These are phyloP conservation scores for Atherinomorus stipes DNA, from an alignment of 2,113 vertebrate species.

Conservation along the genomic window DNA sequence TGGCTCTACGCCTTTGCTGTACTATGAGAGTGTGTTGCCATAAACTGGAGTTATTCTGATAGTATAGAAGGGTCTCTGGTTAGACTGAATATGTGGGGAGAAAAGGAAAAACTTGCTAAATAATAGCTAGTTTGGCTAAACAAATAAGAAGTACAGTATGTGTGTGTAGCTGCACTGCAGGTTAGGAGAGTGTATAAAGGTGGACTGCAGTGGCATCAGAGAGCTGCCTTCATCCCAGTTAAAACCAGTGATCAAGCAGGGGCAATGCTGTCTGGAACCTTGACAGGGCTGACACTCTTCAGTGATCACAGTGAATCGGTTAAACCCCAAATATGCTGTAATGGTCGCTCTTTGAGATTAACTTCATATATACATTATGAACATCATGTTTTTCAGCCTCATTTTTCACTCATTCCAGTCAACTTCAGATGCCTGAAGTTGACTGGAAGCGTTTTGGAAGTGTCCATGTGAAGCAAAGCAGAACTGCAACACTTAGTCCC, in stretches of 20 bases:
- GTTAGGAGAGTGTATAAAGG: neutral
- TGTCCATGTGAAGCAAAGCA: neutral
- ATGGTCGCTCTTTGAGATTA: conserved; percentile 22
- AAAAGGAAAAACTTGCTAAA: neutral
- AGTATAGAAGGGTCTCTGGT: no score
- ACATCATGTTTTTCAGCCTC: conserved; percentile 10
- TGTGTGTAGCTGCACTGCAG: neutral
- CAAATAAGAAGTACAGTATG: neutral
- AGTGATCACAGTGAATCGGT: conserved; percentile 5
- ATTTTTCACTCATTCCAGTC: no score
- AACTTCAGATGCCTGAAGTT: no score
- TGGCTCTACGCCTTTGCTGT: no score
- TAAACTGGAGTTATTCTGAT: no score
- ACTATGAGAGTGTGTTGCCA: no score
- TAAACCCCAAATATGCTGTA: conserved; percentile 15
- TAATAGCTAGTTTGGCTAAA: neutral
- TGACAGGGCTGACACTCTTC: neutral
- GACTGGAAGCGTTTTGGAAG: conserved; percentile 5
- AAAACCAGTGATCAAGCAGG: neutral
- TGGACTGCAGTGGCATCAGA: neutral
- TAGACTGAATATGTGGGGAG: no score
- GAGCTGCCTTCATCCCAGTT: neutral
- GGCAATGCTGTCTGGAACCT: neutral
- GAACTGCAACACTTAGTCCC: conserved; percentile 8
- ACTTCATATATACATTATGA: conserved; percentile 12